Conservation (phyloP, 1,140 invertebrate species). For the Hylyphantes graminicola region DNA sequence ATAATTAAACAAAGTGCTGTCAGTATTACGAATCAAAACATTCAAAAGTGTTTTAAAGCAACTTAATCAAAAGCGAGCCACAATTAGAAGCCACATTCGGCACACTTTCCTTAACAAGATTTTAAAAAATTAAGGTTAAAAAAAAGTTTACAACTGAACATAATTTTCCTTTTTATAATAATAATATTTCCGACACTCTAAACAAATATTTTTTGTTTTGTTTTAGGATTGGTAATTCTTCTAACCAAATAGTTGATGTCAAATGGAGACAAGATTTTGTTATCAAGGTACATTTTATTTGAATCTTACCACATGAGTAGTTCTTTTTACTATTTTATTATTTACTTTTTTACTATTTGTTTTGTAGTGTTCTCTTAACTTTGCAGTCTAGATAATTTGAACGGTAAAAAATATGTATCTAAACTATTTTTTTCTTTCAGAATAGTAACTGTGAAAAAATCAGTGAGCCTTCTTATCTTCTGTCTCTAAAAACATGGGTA, state of each 20-base stretch:
- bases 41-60: too few relatives aligned
- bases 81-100: neutral
- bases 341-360: too few relatives aligned
- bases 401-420: neutral
- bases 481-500: slow-evolving; percentile 39
- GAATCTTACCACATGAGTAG: too few relatives aligned
- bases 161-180: neutral
- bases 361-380: too few relatives aligned
- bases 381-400: neutral
- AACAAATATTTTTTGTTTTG: neutral
- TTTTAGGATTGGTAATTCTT: slow-evolving; percentile 20
- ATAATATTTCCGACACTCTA: neutral
- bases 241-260: slow-evolving; percentile 27
- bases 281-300: slow-evolving; percentile 26
- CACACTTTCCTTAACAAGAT: neutral
- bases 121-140: too few relatives aligned
- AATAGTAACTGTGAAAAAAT: slow-evolving; percentile 40
- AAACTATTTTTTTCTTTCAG: slow-evolving; percentile 2
- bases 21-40: too few relatives aligned
- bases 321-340: neutral
- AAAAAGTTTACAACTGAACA: neutral
- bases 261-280: slow-evolving; percentile 43
- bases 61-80: neutral
- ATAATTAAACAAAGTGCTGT: too few relatives aligned
- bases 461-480: slow-evolving; percentile 24